Conservation (phyloP, 2,888 invertebrate species). For the Chydorus sphaericus region DNA sequence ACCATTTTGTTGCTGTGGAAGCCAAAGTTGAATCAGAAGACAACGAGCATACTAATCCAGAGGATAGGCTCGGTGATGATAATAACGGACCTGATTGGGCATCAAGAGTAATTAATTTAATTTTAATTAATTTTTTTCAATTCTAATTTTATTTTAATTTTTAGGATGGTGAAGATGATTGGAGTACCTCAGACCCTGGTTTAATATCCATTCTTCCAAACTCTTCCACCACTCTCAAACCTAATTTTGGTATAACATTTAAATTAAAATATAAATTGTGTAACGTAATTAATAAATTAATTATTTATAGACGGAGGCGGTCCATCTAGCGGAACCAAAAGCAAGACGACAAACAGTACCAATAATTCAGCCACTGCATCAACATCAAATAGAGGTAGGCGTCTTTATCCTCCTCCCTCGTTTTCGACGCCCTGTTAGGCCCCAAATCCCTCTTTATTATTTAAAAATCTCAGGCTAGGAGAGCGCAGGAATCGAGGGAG, state of each 20-base stretch:
- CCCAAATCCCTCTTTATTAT: neutral
- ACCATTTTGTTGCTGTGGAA: conserved; percentile 1
- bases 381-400: conserved; percentile 3
- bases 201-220: neutral
- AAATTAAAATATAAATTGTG: neutral
- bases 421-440: neutral
- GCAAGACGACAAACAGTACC: too few relatives aligned
- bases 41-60: too few relatives aligned
- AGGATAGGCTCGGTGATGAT: neutral
- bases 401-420: neutral
- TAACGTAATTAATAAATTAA: neutral
- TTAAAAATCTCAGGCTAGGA: neutral
- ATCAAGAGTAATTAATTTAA: neutral
- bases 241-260: neutral
- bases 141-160: neutral
- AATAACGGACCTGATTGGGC: neutral
- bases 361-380: neutral
- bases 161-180: neutral
- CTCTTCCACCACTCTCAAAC: neutral
- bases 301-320: too few relatives aligned
- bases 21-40: neutral
- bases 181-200: neutral
- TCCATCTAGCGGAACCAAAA: too few relatives aligned
- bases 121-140: too few relatives aligned
- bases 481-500: neutral